Conservation (phyloP, 2,113 vertebrate species). For the Hyaena hyaena region DNA sequence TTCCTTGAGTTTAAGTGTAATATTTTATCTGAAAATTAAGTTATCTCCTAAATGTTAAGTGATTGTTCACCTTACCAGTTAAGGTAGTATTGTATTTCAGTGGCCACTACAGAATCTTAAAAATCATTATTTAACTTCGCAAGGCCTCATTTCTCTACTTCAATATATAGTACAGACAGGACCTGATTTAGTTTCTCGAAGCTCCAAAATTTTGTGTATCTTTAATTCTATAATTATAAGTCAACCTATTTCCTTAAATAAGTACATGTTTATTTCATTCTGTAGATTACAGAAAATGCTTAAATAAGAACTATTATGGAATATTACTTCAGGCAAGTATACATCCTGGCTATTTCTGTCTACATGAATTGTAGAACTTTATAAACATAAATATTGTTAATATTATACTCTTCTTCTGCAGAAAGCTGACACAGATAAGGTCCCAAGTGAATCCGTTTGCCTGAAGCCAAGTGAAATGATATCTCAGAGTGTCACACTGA, state of each 20-base stretch:
- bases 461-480: slow-evolving; percentile 78
- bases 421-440: slow-evolving; percentile 62
- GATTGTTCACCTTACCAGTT: not conserved
- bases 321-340: not conserved
- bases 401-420: slow-evolving; percentile 62
- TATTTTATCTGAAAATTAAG: slow-evolving; percentile 17
- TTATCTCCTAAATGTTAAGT: not conserved
- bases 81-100: not conserved
- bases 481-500: slow-evolving; percentile 77
- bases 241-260: not conserved
- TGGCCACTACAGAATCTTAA: not conserved
- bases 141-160: not conserved
- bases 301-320: not conserved
- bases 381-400: slow-evolving; percentile 72
- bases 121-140: slow-evolving; percentile 26
- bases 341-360: slow-evolving; percentile 48
- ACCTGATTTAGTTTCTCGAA: not conserved
- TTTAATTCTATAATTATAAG: not conserved
- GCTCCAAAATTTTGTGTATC: not conserved
- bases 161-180: not conserved
- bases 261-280: not conserved
- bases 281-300: not conserved
- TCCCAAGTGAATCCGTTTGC: slow-evolving; percentile 77
- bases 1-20: not conserved
- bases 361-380: slow-evolving; percentile 67